Conservation (phyloP, 2,888 invertebrate genomes). For the Hirtodrosophila cameraria region DNA sequence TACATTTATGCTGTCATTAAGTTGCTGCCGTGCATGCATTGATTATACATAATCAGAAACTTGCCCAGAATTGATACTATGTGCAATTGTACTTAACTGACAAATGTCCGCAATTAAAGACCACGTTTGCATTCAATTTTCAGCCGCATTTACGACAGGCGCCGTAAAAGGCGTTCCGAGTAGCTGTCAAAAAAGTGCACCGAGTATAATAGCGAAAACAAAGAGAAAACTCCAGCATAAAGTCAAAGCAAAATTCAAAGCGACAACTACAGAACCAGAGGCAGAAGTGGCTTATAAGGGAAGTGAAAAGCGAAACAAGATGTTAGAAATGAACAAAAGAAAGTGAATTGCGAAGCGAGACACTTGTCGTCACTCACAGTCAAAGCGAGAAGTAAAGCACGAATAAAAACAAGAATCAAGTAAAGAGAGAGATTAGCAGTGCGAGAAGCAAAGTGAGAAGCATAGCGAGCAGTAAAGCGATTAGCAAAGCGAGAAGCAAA, state of each 20-base stretch:
- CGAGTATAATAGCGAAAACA: no score
- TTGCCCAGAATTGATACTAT: not conserved
- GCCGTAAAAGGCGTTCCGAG: no score
- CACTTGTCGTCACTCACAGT: no score
- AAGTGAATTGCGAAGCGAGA: no score
- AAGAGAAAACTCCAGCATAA: no score
- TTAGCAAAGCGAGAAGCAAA: not conserved
- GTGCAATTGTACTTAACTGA: no score
- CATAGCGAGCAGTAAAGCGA: not conserved
- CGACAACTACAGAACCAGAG: not conserved
- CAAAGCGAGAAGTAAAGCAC: not conserved
- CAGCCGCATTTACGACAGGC: no score
- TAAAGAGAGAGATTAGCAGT: not conserved
- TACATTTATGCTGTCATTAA: constrained; percentile 37
- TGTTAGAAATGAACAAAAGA: no score
- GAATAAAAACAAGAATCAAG: not conserved
- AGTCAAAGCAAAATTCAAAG: no score
- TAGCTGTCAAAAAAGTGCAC: no score
- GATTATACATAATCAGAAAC: constrained; percentile 16
- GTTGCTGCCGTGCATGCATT: not conserved
- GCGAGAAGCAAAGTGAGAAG: no score
- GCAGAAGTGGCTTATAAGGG: no score
- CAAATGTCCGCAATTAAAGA: constrained; percentile 8
- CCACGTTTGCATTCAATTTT: not conserved
- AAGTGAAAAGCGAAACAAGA: not conserved